Evolutionary conservation across 2,797 vertebrate genomes (phyloP), one percentile per base, ranked within the genome.

Genomic region (Lepidocolaptes lacrymiger): DNA sequence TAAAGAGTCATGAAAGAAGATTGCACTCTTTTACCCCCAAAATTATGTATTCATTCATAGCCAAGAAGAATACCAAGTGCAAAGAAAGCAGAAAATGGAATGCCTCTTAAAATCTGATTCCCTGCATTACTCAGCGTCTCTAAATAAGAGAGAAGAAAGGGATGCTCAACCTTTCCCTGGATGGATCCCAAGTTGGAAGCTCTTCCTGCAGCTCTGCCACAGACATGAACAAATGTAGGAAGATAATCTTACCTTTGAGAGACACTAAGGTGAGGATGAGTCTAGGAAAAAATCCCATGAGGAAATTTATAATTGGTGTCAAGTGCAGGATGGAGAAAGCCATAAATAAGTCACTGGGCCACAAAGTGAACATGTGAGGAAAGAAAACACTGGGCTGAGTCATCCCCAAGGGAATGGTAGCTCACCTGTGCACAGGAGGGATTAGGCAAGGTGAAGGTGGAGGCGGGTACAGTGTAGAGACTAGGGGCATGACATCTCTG

Each of bases 21-120:
- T 49, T 91, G 72, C 26, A 64, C 19, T 76, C 63, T 36, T 94
- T 94, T 91, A 64, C 55, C 39, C 41, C 43, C n/a, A 5, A 87
- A 78, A 77, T 75, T 92, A 89, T 79, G 34, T 68, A 85, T 82
- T 82, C 36, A 78, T 87, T 95, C 64, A 48, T 48, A 85, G 61
- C 39, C 51, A 85, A 88, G 56, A 67, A 85, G 39, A 54, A 90
- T 74, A 63, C 51, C 44, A 85, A 81, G 67, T 56, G 52, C 37
- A 69, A 58, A 83, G 55, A 91, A 84, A 72, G 44, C 34, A 91
- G 85, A 80, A 84, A 78, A 87, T 78, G 26, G 22, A 55, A n/a
- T 68, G 36, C 37, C 24, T 59, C 55, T 88, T 84, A 81, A 93
- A 91, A 74, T 82, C 69, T 64, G 39, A 24, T 91, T 81, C 64